Base-by-base conservation (phyloP, 2,797 vertebrate species). In the Decapterus maruadsi region DNA sequence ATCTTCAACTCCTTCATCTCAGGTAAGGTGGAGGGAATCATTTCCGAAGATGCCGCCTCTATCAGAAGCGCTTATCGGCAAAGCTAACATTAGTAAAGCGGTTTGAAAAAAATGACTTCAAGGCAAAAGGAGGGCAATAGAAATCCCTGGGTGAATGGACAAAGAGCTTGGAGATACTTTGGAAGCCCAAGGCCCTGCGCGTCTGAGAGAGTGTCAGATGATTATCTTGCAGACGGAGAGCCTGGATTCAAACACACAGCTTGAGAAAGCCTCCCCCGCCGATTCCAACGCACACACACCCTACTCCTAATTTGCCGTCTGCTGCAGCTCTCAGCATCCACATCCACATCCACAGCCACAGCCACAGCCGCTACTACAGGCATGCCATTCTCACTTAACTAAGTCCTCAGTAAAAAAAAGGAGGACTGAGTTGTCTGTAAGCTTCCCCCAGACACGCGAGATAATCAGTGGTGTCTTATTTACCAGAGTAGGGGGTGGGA, bases 11-110 rank as follows among this genome's bases (percentile, higher is more conserved):
- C 82, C 86, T 87, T 90, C 89, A 90, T 92, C 87, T 86, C 61
- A 31, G 55, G 54, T 62, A 81, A 73, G 77, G 71, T 63, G 74
- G 65, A 71, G 77, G 61, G 77, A 76, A 83, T 86, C 69, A 62
- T 91, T 90, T 92, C 89, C 72, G 68, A 72, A 46, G 85, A 87
- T 88, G 89, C 83, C 80, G 78, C 80, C 82, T 78, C 89, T 78
- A 88, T 92, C 93, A 89, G 85, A 90, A 82, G 82, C 31, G 40
- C 88, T 94, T 94, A 94, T 92, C 87, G 75, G 86, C 90, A 86
- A 90, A 90, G 80, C 91, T 88, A 94, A 93, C 92, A 93, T 92
- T 90, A 89, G 90, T 84, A 84, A 86, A 93, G 82, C 89, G 73
- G 80, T 76, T 83, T 75, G 51, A 68, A 84, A 70, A 70, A 78